Evolutionary conservation across 1,140 invertebrate species (phyloP).

Genomic region (Nilaparvata lugens): DNA sequence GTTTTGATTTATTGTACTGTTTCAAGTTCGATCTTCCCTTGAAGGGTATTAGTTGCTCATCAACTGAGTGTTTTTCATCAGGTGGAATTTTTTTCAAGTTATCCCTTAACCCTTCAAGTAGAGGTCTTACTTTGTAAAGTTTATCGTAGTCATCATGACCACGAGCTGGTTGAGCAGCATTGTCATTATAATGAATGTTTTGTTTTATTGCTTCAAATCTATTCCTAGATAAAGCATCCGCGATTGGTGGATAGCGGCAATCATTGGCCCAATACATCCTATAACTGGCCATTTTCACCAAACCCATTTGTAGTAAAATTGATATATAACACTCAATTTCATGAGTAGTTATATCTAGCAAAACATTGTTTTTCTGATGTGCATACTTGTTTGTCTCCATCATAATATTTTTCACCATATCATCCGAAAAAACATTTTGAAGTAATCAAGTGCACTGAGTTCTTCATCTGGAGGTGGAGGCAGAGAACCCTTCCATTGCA

Average conservation of each 20-base stretch:
- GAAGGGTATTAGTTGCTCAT: constrained; percentile 31
- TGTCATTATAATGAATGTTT: background rate
- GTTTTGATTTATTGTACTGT: constrained; percentile 33
- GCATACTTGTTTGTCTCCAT: background rate
- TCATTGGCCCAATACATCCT: background rate
- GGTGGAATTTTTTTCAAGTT: constrained; percentile 20
- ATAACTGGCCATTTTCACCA: background rate
- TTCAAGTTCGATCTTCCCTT: constrained; percentile 29
- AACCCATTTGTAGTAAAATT: background rate
- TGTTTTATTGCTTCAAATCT: background rate
- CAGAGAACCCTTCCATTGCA: too few relatives aligned
- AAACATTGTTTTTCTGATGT: background rate
- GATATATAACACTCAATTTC: background rate
- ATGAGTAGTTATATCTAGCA: background rate
- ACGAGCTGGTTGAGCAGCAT: background rate
- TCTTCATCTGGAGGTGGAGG: too few relatives aligned
- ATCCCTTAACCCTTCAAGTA: constrained; percentile 25
- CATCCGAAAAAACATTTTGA: background rate
- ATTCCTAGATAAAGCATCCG: background rate
- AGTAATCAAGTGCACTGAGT: too few relatives aligned
- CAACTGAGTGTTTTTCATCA: constrained; percentile 29
- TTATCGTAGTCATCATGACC: constrained; percentile 1
- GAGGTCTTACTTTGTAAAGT: constrained; percentile 6
- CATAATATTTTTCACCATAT: background rate
- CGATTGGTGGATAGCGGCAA: background rate